Percentiles rank a stretch among this genome's conserved stretches.
Evolutionary conservation across 1,140 invertebrate genomes (phyloP).

Genomic region (Platorchestia sp.): DNA sequence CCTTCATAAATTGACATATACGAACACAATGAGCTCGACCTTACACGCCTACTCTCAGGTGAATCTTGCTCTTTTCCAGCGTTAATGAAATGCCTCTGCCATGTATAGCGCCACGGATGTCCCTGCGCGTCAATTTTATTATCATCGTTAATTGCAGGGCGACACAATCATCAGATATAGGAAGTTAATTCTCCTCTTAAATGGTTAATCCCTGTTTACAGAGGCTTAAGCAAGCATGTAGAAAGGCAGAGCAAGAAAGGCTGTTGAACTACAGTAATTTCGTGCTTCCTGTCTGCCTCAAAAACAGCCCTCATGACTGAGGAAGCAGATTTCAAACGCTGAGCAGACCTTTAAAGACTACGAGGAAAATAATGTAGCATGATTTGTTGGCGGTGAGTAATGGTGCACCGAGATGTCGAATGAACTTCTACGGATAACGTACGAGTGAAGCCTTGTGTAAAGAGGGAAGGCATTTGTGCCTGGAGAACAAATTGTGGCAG

Average conservation of each 20-base stretch:
- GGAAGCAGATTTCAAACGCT: background rate
- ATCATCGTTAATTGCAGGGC: background rate
- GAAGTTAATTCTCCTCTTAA: constrained; percentile 39
- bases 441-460: background rate
- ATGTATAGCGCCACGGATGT: constrained; percentile 16
- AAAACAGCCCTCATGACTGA: background rate
- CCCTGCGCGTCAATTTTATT: constrained; percentile 5
- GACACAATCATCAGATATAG: background rate
- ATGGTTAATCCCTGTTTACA: background rate
- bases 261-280: background rate
- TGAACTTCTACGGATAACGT: background rate
- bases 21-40: constrained; percentile 16
- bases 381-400: background rate
- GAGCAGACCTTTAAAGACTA: constrained; percentile 18
- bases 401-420: background rate
- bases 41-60: background rate
- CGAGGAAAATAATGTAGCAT: constrained; percentile 1
- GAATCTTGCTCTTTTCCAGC: constrained; percentile 15
- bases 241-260: background rate
- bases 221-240: background rate
- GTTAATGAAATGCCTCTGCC: background rate
- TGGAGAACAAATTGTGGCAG: constrained; percentile 18
- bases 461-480: background rate
- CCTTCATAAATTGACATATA: constrained; percentile 41
- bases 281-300: constrained; percentile 25